Conservation (phyloP, 2,113 vertebrate genomes). For the Strigops habroptila region DNA sequence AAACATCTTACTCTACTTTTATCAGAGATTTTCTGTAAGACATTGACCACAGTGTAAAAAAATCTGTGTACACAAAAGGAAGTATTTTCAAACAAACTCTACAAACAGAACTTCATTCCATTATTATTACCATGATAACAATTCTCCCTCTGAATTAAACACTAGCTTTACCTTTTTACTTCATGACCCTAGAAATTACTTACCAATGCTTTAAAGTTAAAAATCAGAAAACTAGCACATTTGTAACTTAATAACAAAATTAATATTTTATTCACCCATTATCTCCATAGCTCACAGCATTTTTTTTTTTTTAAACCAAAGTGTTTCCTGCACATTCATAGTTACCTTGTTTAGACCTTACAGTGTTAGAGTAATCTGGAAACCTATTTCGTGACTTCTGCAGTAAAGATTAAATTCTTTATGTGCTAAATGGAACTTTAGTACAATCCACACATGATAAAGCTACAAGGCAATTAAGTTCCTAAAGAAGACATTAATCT, state of each 20-base stretch:
- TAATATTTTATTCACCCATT: background rate
- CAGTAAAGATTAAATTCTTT: background rate
- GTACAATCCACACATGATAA: background rate
- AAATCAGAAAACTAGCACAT: background rate
- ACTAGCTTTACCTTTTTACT: background rate
- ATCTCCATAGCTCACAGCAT: background rate
- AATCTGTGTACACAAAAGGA: background rate
- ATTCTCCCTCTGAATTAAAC: background rate
- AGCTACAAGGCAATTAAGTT: background rate
- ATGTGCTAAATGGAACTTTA: background rate
- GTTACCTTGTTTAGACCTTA: background rate
- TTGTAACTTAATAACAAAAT: background rate
- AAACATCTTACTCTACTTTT: background rate
- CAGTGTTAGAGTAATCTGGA: background rate
- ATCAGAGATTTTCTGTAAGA: background rate
- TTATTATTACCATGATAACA: background rate
- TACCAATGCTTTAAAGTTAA: background rate
- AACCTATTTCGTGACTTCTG: background rate
- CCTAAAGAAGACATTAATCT: background rate
- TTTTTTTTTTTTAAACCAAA: background rate
- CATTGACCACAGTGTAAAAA: background rate
- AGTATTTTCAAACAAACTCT: background rate
- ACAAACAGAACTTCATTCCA: background rate
- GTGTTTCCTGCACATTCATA: background rate
- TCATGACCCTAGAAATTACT: background rate